Evolutionary conservation across 2,888 invertebrate genomes (phyloP), one percentile per base, ranked within the genome.

Genomic region (Chironomus tentans): DNA sequence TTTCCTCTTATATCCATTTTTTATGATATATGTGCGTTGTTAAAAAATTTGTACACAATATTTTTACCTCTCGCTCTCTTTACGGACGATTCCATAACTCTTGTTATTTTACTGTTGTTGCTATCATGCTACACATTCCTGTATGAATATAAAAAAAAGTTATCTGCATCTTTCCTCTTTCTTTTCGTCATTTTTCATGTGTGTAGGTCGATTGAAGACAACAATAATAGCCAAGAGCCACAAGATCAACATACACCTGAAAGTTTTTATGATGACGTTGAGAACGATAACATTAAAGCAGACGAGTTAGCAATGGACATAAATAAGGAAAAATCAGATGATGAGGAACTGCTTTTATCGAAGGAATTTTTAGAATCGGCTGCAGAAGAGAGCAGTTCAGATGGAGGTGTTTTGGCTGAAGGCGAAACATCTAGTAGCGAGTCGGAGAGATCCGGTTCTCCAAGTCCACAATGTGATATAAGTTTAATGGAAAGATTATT

Each of bases 401-500:
- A 87, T 80, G 87, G 38, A 38, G 38, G 87, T 80, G 86, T 86
- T 79, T 84, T 87, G 80, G 84, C 84, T 78, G 85, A 84, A 79
- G 84, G 83, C 80, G 86, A 86, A 46, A 83, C 85, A 47, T 88
- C 88, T 10, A 88, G 88, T 10, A 38, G 38, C 38, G 88, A 88
- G 81, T 87, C 87, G 79, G 88, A 88, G 6, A 86, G 85, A 1
- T 87, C 87, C 68, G 87, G 85, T 78, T 81, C 82, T 73, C 80
- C 81, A 74, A 89, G 88, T 77, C 91, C 91, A 78, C 92, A 93
- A 78, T 94, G 94, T 83, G 92, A 92, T 85, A 91, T 95, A 81
- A 91, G 92, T 22, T 85, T 95, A 78, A 87, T 94, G 81, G 97
- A 97, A 83, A 88, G 96, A 78, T 88, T 97, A 79, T 91, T 95